Evolutionary conservation across 2,888 invertebrate species (phyloP).

Genomic region (Suillia variegata): DNA sequence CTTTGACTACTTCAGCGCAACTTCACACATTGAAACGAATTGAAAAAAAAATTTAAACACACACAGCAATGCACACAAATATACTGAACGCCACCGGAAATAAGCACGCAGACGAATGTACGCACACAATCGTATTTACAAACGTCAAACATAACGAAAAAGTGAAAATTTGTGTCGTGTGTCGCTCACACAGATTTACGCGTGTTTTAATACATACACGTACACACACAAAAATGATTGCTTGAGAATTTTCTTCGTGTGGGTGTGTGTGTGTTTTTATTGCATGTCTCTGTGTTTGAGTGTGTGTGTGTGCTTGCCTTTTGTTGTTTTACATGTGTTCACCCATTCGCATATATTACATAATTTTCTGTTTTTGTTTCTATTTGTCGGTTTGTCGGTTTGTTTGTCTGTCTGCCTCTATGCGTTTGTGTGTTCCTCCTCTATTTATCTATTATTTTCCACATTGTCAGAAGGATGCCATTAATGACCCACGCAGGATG

Average conservation of each 20-base stretch:
- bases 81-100: not conserved
- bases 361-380: too few relatives aligned
- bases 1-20: not conserved
- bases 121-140: too few relatives aligned
- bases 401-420: too few relatives aligned
- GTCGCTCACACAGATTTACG: not conserved
- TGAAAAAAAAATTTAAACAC: not conserved
- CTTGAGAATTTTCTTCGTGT: too few relatives aligned
- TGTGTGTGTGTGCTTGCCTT: not conserved
- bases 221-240: not conserved
- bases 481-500: too few relatives aligned
- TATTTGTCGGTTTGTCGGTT: too few relatives aligned
- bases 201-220: not conserved
- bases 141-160: not conserved
- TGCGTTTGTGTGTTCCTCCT: too few relatives aligned
- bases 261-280: slow-evolving; percentile 1
- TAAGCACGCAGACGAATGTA: not conserved
- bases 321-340: slow-evolving; percentile 4
- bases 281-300: not conserved
- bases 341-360: not conserved
- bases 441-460: too few relatives aligned
- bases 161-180: not conserved
- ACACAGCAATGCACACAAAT: not conserved
- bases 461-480: too few relatives aligned
- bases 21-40: not conserved